Conservation (phyloP, 2,797 vertebrate genomes). For the Rhabdomys pumilio region DNA sequence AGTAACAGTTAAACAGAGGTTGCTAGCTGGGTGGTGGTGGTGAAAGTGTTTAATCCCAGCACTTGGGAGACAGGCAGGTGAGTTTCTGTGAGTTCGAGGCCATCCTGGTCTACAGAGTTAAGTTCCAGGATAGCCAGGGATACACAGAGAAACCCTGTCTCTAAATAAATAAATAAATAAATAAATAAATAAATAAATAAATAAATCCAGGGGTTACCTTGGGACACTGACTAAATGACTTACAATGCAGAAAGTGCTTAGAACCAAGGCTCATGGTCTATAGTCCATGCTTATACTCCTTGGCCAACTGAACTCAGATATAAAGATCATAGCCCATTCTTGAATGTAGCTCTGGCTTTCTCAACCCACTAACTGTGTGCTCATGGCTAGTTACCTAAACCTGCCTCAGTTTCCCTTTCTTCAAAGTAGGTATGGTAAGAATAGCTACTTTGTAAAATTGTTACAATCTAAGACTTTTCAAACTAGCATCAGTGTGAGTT, state of each 20-base stretch:
- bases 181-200: too few species aligned
- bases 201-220: not conserved
- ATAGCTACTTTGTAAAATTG: not conserved
- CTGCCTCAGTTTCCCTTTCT: not conserved
- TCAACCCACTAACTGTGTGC: not conserved
- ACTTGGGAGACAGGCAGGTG: not conserved
- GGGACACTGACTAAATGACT: not conserved
- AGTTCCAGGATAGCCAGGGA: not conserved
- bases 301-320: not conserved
- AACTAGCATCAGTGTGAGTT: slow-evolving; percentile 7
- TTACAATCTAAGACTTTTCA: slow-evolving; percentile 1
- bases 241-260: not conserved
- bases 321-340: not conserved
- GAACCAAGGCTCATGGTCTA: too few species aligned
- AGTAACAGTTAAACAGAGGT: not conserved
- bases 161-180: too few species aligned
- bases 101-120: not conserved
- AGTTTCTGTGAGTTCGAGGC: not conserved
- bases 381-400: not conserved
- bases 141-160: not conserved
- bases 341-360: not conserved
- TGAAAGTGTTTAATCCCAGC: not conserved
- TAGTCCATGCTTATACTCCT: not conserved
- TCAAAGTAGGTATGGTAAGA: not conserved
- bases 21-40: not conserved